phyloP scores from a whole-genome alignment of 2,888 invertebrate species.

The Hoplodrina blanda region DNA sequence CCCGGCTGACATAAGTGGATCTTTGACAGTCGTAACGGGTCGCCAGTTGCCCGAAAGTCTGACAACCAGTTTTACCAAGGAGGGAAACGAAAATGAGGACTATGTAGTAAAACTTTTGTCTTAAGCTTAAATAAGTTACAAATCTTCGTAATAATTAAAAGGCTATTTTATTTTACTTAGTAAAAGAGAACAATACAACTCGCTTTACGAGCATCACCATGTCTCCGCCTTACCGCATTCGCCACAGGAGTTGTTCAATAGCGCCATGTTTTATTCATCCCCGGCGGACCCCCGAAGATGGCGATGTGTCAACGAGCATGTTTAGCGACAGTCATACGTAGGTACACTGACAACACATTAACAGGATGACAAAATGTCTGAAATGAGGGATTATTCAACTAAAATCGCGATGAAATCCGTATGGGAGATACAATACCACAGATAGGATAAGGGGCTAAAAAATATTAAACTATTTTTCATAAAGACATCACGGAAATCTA shows the following conservation, averaged over 20 bases:
- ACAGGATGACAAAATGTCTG: not conserved
- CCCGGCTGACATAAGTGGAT: too few species aligned
- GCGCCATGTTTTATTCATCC: slow-evolving; percentile 60
- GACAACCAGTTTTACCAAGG: too few species aligned
- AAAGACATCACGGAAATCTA: too few species aligned
- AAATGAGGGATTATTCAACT: not conserved
- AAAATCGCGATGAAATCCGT: not conserved
- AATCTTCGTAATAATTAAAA: too few species aligned
- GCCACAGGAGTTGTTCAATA: slow-evolving; percentile 51
- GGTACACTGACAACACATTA: slow-evolving; percentile 3
- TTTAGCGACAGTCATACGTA: slow-evolving; percentile 21
- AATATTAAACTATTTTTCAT: too few species aligned
- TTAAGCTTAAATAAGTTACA: too few species aligned
- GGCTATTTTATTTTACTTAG: too few species aligned
- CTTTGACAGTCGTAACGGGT: too few species aligned
- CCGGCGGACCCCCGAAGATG: slow-evolving; percentile 24
- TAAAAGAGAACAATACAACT: not conserved
- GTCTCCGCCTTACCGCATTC: slow-evolving; percentile 6
- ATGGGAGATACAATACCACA: not conserved
- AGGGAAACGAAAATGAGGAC: too few species aligned
- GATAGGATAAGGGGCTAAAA: not conserved
- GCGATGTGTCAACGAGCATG: slow-evolving; percentile 23
- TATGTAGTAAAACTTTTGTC: too few species aligned
- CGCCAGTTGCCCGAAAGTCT: too few species aligned
- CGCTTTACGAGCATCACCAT: slow-evolving; percentile 10